Evolutionary conservation across 2,888 invertebrate genomes (phyloP).

Genomic region (Ligdia adustata): DNA sequence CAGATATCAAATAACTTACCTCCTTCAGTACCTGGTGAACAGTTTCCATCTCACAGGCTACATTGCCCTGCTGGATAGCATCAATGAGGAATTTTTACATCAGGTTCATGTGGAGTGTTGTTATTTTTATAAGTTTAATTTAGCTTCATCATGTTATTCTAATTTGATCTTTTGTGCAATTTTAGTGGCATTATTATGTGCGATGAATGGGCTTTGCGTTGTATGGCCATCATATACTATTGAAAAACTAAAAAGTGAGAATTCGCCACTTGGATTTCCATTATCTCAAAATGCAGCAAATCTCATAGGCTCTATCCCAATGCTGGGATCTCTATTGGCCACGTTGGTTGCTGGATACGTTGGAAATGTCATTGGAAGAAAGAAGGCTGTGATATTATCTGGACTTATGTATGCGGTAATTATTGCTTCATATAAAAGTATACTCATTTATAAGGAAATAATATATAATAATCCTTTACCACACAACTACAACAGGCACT

Average conservation of each 20-base stretch:
- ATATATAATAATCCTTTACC: no score
- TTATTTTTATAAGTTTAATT: no score
- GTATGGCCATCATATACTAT: conserved; percentile 54
- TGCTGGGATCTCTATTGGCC: conserved; percentile 43
- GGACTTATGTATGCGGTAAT: conserved; percentile 43
- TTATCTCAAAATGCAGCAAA: conserved; percentile 39
- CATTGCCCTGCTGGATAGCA: no score
- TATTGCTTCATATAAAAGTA: no score
- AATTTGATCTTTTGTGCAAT: conserved; percentile 17
- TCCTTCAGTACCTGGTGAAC: no score
- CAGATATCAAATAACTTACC: no score
- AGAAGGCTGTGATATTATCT: conserved; percentile 39
- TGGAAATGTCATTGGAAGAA: conserved; percentile 45
- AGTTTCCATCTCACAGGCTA: no score
- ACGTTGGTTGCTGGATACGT: conserved; percentile 37
- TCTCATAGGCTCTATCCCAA: conserved; percentile 44
- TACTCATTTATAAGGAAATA: no score
- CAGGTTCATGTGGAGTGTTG: no score
- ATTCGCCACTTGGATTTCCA: conserved; percentile 42
- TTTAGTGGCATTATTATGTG: conserved; percentile 40
- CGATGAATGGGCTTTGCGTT: conserved; percentile 30
- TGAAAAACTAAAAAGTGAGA: conserved; percentile 33
- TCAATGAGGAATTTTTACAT: no score
- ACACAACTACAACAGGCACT: no score
- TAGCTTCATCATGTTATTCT: neutral